Evolutionary conservation across 37 sponge, comb jelly and placozoan species (phyloP).

Genomic region (Aphrocallistes beatrix): DNA sequence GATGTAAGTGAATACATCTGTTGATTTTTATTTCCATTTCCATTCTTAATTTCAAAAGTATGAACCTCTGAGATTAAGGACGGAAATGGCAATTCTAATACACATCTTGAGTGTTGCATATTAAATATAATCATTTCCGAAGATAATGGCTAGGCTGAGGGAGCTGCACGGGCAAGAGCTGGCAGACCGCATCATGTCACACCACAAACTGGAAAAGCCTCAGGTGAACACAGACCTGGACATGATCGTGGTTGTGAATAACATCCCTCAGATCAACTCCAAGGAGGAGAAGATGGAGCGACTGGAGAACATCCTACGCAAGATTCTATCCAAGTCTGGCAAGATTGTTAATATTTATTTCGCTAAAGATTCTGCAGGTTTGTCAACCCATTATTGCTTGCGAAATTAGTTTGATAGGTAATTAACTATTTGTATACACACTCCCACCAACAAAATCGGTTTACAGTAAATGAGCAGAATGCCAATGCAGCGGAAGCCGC

Average conservation of each 20-base stretch:
- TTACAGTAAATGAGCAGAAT: too few species aligned
- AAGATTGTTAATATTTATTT: conserved; percentile 54
- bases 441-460: too few species aligned
- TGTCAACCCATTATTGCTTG: too few species aligned
- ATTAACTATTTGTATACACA: too few species aligned
- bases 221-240: conserved; percentile 36
- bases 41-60: neutral
- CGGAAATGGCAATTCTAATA: neutral
- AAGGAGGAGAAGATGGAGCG: conserved; percentile 55
- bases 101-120: neutral
- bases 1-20: too few species aligned
- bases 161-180: neutral
- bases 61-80: neutral
- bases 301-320: conserved; percentile 64
- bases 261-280: conserved; percentile 55
- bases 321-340: conserved; percentile 80
- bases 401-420: too few species aligned
- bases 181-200: neutral
- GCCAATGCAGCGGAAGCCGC: too few species aligned
- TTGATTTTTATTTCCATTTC: too few species aligned
- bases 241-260: conserved; percentile 76
- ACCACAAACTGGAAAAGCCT: conserved; percentile 33
- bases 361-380: conserved; percentile 27
- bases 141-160: neutral
- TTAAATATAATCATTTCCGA: neutral